Evolutionary conservation across 2,888 invertebrate species (phyloP).

Genomic region (Sipha maydis): DNA sequence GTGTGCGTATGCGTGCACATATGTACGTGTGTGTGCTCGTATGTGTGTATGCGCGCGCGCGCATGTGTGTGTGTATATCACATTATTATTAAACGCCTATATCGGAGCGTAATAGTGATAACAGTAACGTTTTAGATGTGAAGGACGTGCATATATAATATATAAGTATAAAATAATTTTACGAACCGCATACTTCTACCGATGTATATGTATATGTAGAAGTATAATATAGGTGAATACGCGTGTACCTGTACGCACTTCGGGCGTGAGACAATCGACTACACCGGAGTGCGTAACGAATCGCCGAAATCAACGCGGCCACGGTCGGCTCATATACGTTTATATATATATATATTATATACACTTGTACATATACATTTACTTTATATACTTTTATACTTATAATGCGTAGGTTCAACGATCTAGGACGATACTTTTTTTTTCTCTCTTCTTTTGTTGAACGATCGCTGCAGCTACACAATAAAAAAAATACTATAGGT

Average conservation of each 20-base stretch:
- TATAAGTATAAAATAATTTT: neutral
- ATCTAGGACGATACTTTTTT: constrained; percentile 23
- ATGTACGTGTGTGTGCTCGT: neutral
- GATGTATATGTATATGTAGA: no score
- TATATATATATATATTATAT: neutral
- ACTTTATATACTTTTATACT: constrained; percentile 8
- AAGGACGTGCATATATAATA: neutral
- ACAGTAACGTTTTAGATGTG: neutral
- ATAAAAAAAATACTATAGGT: neutral
- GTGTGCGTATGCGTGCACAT: no score
- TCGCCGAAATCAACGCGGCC: constrained; percentile 37
- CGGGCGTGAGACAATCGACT: constrained; percentile 43
- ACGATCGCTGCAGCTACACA: neutral
- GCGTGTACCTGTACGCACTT: neutral
- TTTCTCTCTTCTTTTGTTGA: neutral
- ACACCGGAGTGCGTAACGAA: constrained; percentile 14
- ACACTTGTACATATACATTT: neutral
- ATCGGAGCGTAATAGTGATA: neutral
- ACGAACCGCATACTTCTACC: neutral
- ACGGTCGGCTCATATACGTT: constrained; percentile 22
- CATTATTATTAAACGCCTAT: neutral
- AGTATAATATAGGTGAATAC: neutral
- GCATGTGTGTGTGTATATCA: neutral
- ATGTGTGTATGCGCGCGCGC: no score
- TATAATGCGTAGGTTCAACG: constrained; percentile 33